Conservation (phyloP, 2,113 vertebrate species). For the Chaenogobius annularis region DNA sequence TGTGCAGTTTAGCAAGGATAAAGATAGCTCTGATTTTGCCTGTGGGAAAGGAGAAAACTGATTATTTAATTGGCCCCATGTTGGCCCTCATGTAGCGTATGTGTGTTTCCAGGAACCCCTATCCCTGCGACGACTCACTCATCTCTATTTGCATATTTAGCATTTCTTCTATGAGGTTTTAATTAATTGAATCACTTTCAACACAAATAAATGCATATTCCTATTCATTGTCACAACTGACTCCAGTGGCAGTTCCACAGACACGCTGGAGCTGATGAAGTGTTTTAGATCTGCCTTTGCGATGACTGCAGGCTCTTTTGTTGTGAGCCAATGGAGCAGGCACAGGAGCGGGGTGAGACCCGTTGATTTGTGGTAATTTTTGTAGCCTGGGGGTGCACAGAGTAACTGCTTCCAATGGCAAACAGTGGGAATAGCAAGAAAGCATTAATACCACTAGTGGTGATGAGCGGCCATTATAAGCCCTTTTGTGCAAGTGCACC, state of each 20-base stretch:
- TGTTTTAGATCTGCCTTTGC: conserved; percentile 4
- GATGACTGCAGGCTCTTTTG: conserved; percentile 2
- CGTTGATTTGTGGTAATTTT: conserved; percentile 12
- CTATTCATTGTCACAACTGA: conserved; percentile 1
- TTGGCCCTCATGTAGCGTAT: not conserved
- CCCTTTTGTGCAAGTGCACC: not conserved
- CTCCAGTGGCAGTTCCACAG: not conserved
- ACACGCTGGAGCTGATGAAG: not conserved
- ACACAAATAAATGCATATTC: conserved; percentile 6
- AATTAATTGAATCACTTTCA: conserved; percentile 6
- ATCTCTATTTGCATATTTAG: not conserved
- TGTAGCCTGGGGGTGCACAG: not conserved
- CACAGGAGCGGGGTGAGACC: not conserved
- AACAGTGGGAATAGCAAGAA: conserved; percentile 5
- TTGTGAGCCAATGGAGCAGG: conserved; percentile 9
- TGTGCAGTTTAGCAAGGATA: not conserved
- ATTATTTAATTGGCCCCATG: conserved; percentile 11
- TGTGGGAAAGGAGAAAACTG: conserved; percentile 2
- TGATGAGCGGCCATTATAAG: conserved; percentile 10
- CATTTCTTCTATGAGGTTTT: not conserved
- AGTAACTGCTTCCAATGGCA: conserved; percentile 8
- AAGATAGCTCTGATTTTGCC: not conserved
- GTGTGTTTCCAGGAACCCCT: not conserved
- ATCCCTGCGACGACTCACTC: not conserved
- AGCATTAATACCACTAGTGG: conserved; percentile 6